A percentile compares a stretch with the other conserved stretches of the same genome.
Conservation (phyloP, 35 echinoderm and acorn worm species). For the Diadema setosum region DNA sequence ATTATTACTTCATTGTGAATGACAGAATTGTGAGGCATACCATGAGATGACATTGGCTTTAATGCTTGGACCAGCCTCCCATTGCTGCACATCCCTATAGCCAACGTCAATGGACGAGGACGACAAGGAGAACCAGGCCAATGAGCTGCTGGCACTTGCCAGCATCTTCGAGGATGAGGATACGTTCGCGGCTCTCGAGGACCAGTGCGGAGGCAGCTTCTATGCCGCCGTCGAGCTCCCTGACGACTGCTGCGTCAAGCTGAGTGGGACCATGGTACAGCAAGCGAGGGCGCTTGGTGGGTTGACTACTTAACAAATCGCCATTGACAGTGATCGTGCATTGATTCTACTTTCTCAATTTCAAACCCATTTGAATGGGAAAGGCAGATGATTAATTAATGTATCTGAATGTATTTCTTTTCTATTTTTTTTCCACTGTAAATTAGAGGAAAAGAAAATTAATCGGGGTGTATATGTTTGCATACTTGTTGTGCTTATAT, state of each 20-base stretch:
- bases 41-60: not conserved
- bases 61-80: not conserved
- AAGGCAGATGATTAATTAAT: too few relatives aligned
- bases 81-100: not conserved
- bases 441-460: too few relatives aligned
- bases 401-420: too few relatives aligned
- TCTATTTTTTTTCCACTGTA: too few relatives aligned
- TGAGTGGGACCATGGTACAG: constrained; percentile 19
- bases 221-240: constrained; percentile 36
- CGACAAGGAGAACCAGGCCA: constrained; percentile 56
- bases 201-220: constrained; percentile 66
- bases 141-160: constrained; percentile 63
- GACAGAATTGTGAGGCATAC: too few relatives aligned
- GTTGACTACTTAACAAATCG: not conserved
- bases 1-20: too few relatives aligned
- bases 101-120: not conserved
- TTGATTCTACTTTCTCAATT: not conserved
- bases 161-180: constrained; percentile 84
- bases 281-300: constrained; percentile 20
- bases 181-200: constrained; percentile 39
- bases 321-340: too few relatives aligned
- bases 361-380: too few relatives aligned
- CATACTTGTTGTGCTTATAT: too few relatives aligned
- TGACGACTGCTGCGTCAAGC: constrained; percentile 9
- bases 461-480: too few relatives aligned